Evolutionary conservation across 1,140 invertebrate genomes (phyloP), one percentile per base, ranked within the genome.

Genomic region (Cecropterus lyciades): DNA sequence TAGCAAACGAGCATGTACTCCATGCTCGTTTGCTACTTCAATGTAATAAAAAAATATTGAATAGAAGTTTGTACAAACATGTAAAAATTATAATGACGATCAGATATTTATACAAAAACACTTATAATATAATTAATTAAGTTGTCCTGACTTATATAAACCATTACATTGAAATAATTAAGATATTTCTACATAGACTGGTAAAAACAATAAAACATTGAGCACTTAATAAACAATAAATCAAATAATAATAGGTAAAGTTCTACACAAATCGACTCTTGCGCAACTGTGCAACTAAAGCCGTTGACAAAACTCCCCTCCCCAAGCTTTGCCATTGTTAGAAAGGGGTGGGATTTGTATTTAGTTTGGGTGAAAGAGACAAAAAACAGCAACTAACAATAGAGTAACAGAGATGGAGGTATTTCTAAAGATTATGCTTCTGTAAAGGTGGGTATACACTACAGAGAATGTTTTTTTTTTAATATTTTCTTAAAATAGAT

Each of bases 341-440:
- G 16, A 49, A 62, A 51, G 57, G 57, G 57, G 57, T 62, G 57
- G 57, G 57, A 48, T 62, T 62, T 60, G 45, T 48, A 48, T 60
- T 40, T 62, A n/a, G 14, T 5, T n/a, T 10, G 42, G 15, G 14
- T 9, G 46, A 62, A 13, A 49, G 57, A 62, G 57, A 62, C 11
- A n/a, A 33, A 20, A 33, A 46, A 81, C 75, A 77, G 69, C 56
- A 14, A 42, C 53, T 49, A 40, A 62, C 30, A 49, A 49, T 49
- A 49, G 27, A 37, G 30, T 20, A 13, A 60, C 33, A 48, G 57
- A 60, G 57, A 60, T 15, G 14, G 57, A 15, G 17, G n/a, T 33
- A 17, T 60, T 60, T 60, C 27, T 49, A 37, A 33, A 60, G 40
- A 60, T 15, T 9, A 55, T 53, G 11, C 6, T 4, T 60, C 3